Base-by-base conservation (phyloP, 2,113 vertebrate genomes). In the Arvicanthis niloticus region DNA sequence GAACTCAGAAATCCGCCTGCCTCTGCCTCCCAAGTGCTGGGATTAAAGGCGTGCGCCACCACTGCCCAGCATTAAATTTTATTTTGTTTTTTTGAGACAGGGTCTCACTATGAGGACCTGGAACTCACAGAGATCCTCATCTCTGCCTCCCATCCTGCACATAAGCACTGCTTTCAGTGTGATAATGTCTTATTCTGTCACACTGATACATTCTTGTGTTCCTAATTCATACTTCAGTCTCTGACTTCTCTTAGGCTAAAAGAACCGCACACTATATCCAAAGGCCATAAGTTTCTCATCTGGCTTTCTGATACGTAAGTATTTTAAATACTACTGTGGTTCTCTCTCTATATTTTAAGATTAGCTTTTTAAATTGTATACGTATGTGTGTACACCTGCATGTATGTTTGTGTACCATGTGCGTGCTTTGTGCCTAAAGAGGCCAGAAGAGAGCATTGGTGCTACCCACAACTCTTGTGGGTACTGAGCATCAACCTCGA, bases 221-320 rank as follows among this genome's bases (percentile, higher is more conserved):
- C 91, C 82, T 85, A 92, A 96, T 95, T 93, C 94, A 48, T 89
- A 87, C 88, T 91, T 93, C 34, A 86, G 92, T 87, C 89, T 96
- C 95, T 87, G 68, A 91, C 37, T 97, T 89, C 94, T 93, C 89
- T 82, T 97, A 99, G 99, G 96, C 93, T 99, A 60, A 98, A 98
- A 97, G 99, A 99, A 98, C 99, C 99, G 16, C 80, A 98, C 29
- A 99, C 98, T 91, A 98, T 99, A 98, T 99, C 99, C 31, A 98
- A 97, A 97, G 98, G 99, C 96, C 99, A 99, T 93, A 99, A 99
- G 81, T 98, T 99, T 94, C 81, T 99, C 80, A 97, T 99, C 97
- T 99, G 99, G 99, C 97, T 99, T 87, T 99, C 99, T 96, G 99
- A 99, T 97, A 97, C 87, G 99, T 99, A 98, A 99, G 99, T 98